Percentiles rank a stretch among this genome's conserved stretches.
These are phyloP conservation scores for Ia io DNA, from an alignment of 2,113 vertebrate genomes.

Conservation along the genomic window DNA sequence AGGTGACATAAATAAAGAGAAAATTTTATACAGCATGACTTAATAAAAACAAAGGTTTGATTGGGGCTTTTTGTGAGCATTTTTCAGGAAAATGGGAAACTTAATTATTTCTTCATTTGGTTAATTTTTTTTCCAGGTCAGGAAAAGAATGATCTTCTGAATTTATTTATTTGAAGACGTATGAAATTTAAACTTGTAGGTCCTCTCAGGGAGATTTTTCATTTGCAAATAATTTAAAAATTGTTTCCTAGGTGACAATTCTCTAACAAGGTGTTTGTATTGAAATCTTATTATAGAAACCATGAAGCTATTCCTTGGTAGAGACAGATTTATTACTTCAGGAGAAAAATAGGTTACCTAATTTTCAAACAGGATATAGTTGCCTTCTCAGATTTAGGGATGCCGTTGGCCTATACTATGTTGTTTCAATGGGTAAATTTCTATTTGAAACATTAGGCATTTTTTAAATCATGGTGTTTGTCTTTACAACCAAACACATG, in stretches of 20 bases:
- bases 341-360: constrained; percentile 32
- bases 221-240: constrained; percentile 41
- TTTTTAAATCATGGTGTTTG: background rate
- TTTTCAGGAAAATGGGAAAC: background rate
- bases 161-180: background rate
- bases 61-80: background rate
- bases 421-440: background rate
- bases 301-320: background rate
- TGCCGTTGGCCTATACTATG: background rate
- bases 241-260: constrained; percentile 53
- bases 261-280: background rate
- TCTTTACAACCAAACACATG: background rate
- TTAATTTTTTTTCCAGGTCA: constrained; percentile 47
- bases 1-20: background rate
- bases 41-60: background rate
- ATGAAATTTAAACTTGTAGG: constrained; percentile 16
- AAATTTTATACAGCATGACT: background rate
- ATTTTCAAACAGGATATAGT: background rate
- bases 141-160: background rate
- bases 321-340: constrained; percentile 20
- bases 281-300: constrained; percentile 41
- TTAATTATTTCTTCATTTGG: background rate
- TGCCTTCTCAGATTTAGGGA: background rate
- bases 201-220: background rate
- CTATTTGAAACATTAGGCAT: background rate